These are phyloP conservation scores for Oxytorus armatus DNA, from an alignment of 2,888 invertebrate species.

Conservation along the genomic window DNA sequence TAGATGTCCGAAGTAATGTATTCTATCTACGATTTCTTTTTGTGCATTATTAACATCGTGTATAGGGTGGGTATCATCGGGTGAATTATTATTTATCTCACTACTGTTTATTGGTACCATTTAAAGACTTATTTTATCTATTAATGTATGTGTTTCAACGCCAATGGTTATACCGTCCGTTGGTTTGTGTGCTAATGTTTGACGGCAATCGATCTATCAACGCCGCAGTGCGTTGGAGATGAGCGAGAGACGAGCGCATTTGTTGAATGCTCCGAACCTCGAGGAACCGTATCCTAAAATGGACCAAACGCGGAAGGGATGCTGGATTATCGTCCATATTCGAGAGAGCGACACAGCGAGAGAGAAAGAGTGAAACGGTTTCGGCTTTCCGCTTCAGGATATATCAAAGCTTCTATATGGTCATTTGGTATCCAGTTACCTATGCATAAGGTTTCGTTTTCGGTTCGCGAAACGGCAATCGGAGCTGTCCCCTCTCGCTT, in stretches of 20 bases:
- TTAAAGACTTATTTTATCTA: too few species aligned
- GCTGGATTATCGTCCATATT: conserved; percentile 21
- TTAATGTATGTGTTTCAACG: background rate
- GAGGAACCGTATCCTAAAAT: conserved; percentile 29
- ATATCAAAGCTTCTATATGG: conserved; percentile 61
- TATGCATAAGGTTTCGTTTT: conserved; percentile 64
- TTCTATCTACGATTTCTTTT: too few species aligned
- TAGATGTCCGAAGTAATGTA: too few species aligned
- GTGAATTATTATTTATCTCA: too few species aligned
- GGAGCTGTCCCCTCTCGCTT: conserved; percentile 35
- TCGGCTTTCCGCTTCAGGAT: conserved; percentile 59
- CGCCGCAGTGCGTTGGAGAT: background rate
- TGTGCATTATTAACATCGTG: too few species aligned
- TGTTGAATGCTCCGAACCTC: conserved; percentile 32
- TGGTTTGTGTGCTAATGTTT: background rate
- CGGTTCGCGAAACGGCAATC: conserved; percentile 59
- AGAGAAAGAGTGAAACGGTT: conserved; percentile 28
- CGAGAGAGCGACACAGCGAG: conserved; percentile 17
- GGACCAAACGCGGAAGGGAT: conserved; percentile 7
- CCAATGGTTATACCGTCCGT: background rate
- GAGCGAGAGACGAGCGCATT: conserved; percentile 8
- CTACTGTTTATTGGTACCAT: too few species aligned
- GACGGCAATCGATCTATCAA: background rate
- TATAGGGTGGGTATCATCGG: too few species aligned
- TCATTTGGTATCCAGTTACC: conserved; percentile 56